Conservation (phyloP, 2,888 invertebrate species). For the Agriopis aurantiaria region DNA sequence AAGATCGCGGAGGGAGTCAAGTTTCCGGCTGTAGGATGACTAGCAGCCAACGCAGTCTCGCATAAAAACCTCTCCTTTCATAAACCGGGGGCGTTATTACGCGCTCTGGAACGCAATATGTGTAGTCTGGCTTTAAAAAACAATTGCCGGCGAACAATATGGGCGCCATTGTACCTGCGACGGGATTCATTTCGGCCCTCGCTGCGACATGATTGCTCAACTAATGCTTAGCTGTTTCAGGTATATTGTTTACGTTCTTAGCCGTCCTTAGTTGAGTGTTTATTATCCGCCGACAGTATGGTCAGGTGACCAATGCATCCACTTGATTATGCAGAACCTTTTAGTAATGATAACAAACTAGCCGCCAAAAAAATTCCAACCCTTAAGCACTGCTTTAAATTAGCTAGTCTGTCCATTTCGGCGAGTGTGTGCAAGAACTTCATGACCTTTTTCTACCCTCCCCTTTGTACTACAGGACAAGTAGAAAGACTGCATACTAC, state of each 20-base stretch:
- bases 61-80: constrained; percentile 40
- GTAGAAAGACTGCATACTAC: too few relatives aligned
- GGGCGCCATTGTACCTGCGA: constrained; percentile 46
- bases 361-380: too few relatives aligned
- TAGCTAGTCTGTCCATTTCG: too few relatives aligned
- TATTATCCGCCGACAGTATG: background rate
- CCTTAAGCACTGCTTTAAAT: too few relatives aligned
- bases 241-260: constrained; percentile 8
- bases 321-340: too few relatives aligned
- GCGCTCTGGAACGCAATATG: constrained; percentile 45
- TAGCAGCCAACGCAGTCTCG: constrained; percentile 31
- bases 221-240: constrained; percentile 20
- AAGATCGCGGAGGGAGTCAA: constrained; percentile 13
- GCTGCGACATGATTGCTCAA: constrained; percentile 33
- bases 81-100: constrained; percentile 41
- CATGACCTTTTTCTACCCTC: too few relatives aligned
- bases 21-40: constrained; percentile 21
- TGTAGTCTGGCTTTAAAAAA: constrained; percentile 51
- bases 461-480: too few relatives aligned
- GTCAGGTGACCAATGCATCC: background rate
- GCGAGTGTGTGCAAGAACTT: too few relatives aligned
- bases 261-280: background rate
- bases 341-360: too few relatives aligned
- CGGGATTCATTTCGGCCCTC: constrained; percentile 43
- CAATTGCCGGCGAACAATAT: constrained; percentile 48